Percentiles rank a stretch among this genome's conserved stretches.
phyloP scores from a whole-genome alignment of 2,888 invertebrate genomes.

The Tuta absoluta region DNA sequence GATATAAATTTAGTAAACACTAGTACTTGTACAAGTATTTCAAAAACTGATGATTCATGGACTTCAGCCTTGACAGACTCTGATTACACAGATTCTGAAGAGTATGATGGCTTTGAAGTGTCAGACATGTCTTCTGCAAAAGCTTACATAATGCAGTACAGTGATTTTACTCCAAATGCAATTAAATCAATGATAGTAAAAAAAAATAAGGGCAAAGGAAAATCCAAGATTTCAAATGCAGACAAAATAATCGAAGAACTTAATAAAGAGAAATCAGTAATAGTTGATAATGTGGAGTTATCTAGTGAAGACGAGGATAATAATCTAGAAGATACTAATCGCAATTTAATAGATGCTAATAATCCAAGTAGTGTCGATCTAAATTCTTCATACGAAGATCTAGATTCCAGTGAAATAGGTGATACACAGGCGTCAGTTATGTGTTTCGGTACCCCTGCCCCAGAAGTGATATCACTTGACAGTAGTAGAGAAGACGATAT shows the following conservation, averaged over 20 bases:
- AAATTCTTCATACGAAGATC: conserved; percentile 28
- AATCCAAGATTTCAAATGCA: conserved; percentile 49
- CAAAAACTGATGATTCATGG: conserved; percentile 74
- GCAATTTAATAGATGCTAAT: conserved; percentile 38
- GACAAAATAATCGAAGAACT: conserved; percentile 65
- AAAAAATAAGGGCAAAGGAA: conserved; percentile 46
- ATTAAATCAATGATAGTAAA: conserved; percentile 80
- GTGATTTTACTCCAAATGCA: conserved; percentile 86
- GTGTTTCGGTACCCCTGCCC: conserved; percentile 49
- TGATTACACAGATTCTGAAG: conserved; percentile 73
- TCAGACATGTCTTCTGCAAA: conserved; percentile 82
- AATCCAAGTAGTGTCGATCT: conserved; percentile 31
- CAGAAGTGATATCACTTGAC: conserved; percentile 58
- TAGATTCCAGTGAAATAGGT: conserved; percentile 34
- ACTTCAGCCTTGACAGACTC: conserved; percentile 67
- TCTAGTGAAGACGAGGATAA: conserved; percentile 73
- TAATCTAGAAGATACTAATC: conserved; percentile 52
- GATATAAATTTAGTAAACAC: conserved; percentile 58
- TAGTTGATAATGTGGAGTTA: conserved; percentile 59
- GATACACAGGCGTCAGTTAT: conserved; percentile 56
- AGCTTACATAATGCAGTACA: conserved; percentile 88
- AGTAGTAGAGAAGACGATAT: conserved; percentile 46
- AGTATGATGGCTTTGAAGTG: conserved; percentile 63
- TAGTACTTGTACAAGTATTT: conserved; percentile 45
- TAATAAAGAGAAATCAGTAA: conserved; percentile 61